Percentiles rank a stretch among this genome's conserved stretches.
Evolutionary conservation across 2,113 vertebrate species (phyloP).

Genomic region (Sceloporus tristichus): DNA sequence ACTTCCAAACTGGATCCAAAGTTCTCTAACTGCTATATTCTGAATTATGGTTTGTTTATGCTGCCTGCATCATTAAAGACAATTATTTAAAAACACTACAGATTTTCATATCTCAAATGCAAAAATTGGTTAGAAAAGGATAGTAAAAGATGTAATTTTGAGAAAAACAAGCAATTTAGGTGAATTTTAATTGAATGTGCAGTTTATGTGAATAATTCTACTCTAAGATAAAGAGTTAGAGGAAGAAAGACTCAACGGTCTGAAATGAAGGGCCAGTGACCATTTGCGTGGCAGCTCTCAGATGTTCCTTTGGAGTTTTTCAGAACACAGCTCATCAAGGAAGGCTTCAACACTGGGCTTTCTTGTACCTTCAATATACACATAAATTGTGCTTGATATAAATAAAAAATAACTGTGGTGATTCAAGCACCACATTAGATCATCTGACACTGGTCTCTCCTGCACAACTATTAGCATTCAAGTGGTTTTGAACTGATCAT

Average conservation of each 20-base stretch:
- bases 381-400: background rate
- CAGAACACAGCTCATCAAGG: background rate
- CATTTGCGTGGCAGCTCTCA: background rate
- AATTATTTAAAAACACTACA: constrained; percentile 39
- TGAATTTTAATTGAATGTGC: constrained; percentile 58
- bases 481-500: background rate
- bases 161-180: constrained; percentile 32
- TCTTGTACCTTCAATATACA: background rate
- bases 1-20: constrained; percentile 16
- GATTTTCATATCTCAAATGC: constrained; percentile 43
- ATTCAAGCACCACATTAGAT: background rate
- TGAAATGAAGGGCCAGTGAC: background rate
- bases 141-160: constrained; percentile 42
- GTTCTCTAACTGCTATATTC: constrained; percentile 35
- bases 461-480: background rate
- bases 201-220: constrained; percentile 37
- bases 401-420: background rate
- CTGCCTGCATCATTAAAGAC: constrained; percentile 53
- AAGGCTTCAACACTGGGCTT: background rate
- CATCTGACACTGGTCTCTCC: background rate
- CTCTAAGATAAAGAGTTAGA: constrained; percentile 38
- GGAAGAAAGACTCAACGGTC: constrained; percentile 12
- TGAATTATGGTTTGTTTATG: constrained; percentile 59
- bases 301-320: background rate
- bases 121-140: constrained; percentile 46